Evolutionary conservation across 2,797 vertebrate genomes (phyloP), one percentile per base, ranked within the genome.

Genomic region (Tadarida brasiliensis): DNA sequence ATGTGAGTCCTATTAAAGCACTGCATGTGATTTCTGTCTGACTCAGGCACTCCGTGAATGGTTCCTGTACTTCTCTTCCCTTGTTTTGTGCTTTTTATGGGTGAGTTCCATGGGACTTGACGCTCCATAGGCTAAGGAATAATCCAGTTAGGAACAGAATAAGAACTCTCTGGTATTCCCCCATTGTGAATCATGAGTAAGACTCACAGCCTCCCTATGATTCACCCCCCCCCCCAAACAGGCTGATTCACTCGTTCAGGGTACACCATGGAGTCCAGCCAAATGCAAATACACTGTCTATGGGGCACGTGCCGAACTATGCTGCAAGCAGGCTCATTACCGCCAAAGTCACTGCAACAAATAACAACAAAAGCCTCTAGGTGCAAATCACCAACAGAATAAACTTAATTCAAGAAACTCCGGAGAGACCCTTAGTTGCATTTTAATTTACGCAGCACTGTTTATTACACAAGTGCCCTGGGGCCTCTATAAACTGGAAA

Each of bases 381-480:
- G 93, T 96, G 49, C 94, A 97, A 97, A 97, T 97, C 97, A 98
- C 76, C 80, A 87, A 94, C 94, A 97, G 74, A 96, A 96, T 93
- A 95, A 91, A 97, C 91, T 96, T 97, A 96, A 97, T 93, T 96
- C 95, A 97, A 97, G 96, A 96, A 97, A 93, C 91, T 87, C 44
- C 70, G 86, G 95, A 94, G 96, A 96, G 95, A 96, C 67, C 94
- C 88, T 96, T 95, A 87, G 84, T 51, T 90, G 71, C 61, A 93
- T 97, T 96, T 96, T 96, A 95, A 97, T 97, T 97, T 95, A 84
- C 57, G 86, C 4, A 17, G 83, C 47, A 89, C n/a, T 63, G 84
- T 82, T 95, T 95, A 93, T 82, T 74, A 94, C 76, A 87, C 44
- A 94, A 96, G 35, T 70, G 61, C 87, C 94, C 16, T 56, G 68